Percentiles rank a stretch among this genome's conserved stretches.
These are phyloP conservation scores for Blera fallax DNA, from an alignment of 2,888 invertebrate genomes.

Conservation along the genomic window DNA sequence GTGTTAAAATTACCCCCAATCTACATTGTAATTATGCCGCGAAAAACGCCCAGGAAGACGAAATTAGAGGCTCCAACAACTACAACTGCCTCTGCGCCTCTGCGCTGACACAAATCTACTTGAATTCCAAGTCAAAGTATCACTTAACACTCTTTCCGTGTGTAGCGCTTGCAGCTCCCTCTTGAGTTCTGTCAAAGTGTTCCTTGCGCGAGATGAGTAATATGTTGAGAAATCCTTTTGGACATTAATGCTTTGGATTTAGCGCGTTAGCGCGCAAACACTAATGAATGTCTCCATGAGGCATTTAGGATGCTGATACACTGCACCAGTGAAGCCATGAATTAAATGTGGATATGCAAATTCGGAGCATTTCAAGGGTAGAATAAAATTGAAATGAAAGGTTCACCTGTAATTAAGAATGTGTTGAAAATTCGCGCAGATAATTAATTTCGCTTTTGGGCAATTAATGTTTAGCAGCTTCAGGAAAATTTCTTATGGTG, in stretches of 20 bases:
- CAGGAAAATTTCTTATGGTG: not conserved
- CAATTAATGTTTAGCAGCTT: constrained; percentile 15
- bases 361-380: constrained; percentile 24
- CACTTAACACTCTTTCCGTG: constrained; percentile 55
- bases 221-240: constrained; percentile 54
- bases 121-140: constrained; percentile 46
- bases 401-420: constrained; percentile 52
- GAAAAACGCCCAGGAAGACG: constrained; percentile 68
- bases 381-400: constrained; percentile 35
- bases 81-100: constrained; percentile 13
- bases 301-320: constrained; percentile 9
- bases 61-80: constrained; percentile 61
- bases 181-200: constrained; percentile 58
- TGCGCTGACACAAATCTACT: constrained; percentile 21
- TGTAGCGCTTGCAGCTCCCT: not conserved
- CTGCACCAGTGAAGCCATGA: not conserved
- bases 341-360: constrained; percentile 58
- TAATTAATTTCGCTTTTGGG: constrained; percentile 51
- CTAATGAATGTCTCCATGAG: constrained; percentile 47
- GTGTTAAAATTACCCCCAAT: constrained; percentile 82
- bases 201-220: constrained; percentile 48
- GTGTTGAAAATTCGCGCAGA: constrained; percentile 51
- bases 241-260: constrained; percentile 60
- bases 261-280: constrained; percentile 23
- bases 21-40: constrained; percentile 80